Evolutionary conservation across 2,888 invertebrate species (phyloP).

Genomic region (Leucozona laternaria): DNA sequence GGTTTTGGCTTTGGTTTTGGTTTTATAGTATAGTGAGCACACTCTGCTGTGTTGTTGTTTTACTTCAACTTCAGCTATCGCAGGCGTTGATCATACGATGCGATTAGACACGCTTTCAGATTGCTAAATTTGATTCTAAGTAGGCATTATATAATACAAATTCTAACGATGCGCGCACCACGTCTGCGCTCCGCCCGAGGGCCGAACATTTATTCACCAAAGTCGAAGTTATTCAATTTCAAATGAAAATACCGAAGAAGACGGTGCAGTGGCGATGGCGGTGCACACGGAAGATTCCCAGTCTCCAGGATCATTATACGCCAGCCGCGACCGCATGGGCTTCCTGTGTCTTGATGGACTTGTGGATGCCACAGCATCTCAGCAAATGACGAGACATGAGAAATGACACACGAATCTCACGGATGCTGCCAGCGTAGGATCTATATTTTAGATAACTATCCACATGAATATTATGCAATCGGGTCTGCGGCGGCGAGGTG

Average conservation of each 20-base stretch:
- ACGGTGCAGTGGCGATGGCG: not conserved
- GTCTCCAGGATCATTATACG: conserved; percentile 51
- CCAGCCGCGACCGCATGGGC: conserved; percentile 30
- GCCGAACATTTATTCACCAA: conserved; percentile 49
- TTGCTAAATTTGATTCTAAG: conserved; percentile 72
- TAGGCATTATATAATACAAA: conserved; percentile 69
- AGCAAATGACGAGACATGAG: conserved; percentile 69
- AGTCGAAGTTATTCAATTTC: conserved; percentile 72
- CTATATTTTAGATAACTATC: conserved; percentile 71
- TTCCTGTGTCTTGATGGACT: conserved; percentile 43
- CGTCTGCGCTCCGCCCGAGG: conserved; percentile 40
- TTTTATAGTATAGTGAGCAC: no score
- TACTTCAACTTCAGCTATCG: conserved; percentile 24
- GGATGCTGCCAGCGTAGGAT: conserved; percentile 57
- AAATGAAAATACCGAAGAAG: conserved; percentile 32
- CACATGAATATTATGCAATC: conserved; percentile 66
- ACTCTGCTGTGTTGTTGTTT: conserved; percentile 24
- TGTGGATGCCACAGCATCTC: conserved; percentile 19
- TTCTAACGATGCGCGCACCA: conserved; percentile 63
- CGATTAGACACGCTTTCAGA: conserved; percentile 71
- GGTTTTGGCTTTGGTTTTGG: no score
- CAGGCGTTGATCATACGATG: conserved; percentile 64
- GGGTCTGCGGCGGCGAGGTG: conserved; percentile 6
- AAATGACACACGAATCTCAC: conserved; percentile 73
- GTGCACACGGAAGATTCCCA: conserved; percentile 44